Evolutionary conservation across 2,113 vertebrate genomes (phyloP), one percentile per base, ranked within the genome.

Genomic region (human (Homo sapiens)): DNA sequence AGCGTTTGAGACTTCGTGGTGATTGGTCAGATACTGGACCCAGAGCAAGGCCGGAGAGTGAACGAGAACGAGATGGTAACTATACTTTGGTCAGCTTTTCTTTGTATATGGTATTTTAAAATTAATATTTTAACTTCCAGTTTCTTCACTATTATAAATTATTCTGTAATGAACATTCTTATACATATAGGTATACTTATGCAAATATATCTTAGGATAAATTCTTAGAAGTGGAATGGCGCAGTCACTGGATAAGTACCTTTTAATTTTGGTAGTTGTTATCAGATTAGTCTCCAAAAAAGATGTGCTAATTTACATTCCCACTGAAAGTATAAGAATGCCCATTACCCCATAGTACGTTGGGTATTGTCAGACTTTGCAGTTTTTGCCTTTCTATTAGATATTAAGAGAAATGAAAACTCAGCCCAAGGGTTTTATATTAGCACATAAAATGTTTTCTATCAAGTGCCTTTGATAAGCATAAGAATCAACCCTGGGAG

Each of bases 1-100:
- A 99, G 97, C 99, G 99, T 32, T 98, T 99, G 95, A 98, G 99
- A 97, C 99, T 99, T 35, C 98, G 99, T 97, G 99, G 99, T 22
- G 99, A 99, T 98, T 99, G 99, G 99, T 99, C 99, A 43, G 99
- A 99, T 98, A 99, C 99, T 22, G 99, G 99, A 97, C 99, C 99
- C 61, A 99, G 99, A 96, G 99, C 99, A 96, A 99, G 99, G 25
- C 99, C 99, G 0, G 99, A 99, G 99, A 99, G 99, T 81, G 99
- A 99, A 98, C 98, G 99, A 95, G 99, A 99, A 98, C 98, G 99
- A 98, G 99, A 99, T 89, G 99, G 99, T 99, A 99, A 99, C 98
- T 89, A 23, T 92, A 14, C 73, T 96, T 97, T 52, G n/a, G 40
- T 43, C 23, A 84, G 25, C 64, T 72, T 80, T 92, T 95, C 55